Evolutionary conservation across 2,888 invertebrate species (phyloP).

Genomic region (Cabera pusaria): DNA sequence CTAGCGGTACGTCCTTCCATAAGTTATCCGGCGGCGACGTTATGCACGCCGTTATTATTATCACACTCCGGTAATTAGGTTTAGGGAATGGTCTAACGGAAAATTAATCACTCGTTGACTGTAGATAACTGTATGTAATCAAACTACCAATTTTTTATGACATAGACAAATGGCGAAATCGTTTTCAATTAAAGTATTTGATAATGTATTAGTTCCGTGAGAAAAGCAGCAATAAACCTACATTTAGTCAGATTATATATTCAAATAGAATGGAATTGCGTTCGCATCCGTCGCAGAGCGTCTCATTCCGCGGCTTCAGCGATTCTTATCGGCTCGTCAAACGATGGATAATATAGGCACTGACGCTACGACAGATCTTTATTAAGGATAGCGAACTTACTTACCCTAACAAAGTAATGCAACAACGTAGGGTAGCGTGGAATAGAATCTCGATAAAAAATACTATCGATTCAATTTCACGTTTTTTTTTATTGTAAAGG

Average conservation of each 20-base stretch:
- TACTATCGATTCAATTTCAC: no score
- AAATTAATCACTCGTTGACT: conserved; percentile 47
- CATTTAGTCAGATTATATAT: conserved; percentile 79
- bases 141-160: conserved; percentile 56
- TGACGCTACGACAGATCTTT: conserved; percentile 49
- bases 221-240: conserved; percentile 83
- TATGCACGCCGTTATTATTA: conserved; percentile 38
- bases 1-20: conserved; percentile 48
- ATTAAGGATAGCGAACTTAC: conserved; percentile 49
- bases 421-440: neutral
- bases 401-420: conserved; percentile 17
- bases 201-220: conserved; percentile 82
- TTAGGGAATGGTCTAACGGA: conserved; percentile 49
- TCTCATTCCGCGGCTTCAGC: conserved; percentile 60
- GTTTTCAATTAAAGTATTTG: conserved; percentile 75
- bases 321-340: conserved; percentile 77
- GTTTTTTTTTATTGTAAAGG: no score
- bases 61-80: conserved; percentile 41
- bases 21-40: conserved; percentile 43
- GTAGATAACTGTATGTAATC: conserved; percentile 50
- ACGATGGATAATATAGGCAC: conserved; percentile 52
- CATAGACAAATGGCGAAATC: conserved; percentile 73
- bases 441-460: no score
- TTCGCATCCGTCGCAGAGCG: conserved; percentile 76
- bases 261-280: conserved; percentile 79